Conservation (phyloP, 2,113 vertebrate genomes). For the Nothocercus nigrocapillus region DNA sequence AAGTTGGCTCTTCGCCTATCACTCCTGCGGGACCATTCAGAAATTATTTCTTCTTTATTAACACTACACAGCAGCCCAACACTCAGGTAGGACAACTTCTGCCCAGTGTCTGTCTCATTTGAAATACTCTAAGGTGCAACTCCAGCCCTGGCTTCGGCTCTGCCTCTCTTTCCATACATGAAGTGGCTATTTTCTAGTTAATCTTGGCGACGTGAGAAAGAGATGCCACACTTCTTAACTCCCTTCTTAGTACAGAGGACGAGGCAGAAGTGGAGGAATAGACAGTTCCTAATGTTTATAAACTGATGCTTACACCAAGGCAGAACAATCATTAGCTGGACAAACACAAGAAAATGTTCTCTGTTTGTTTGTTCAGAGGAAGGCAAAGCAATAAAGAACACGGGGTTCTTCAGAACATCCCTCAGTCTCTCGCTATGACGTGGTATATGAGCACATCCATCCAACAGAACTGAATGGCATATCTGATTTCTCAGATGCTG, state of each 20-base stretch:
- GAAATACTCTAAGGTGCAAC: background rate
- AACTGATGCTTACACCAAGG: background rate
- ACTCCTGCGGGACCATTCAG: background rate
- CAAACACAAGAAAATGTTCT: background rate
- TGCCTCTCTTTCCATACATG: background rate
- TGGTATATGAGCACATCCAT: background rate
- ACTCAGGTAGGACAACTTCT: background rate
- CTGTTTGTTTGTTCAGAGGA: background rate
- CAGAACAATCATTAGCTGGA: background rate
- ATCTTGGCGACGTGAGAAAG: background rate
- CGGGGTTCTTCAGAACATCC: background rate
- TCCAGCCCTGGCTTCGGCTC: background rate
- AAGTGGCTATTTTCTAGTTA: background rate
- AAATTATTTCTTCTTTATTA: constrained; percentile 20
- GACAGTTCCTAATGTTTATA: too few species aligned
- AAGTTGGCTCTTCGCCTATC: background rate
- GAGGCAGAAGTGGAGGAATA: background rate
- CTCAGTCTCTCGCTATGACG: background rate
- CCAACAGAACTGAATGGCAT: background rate
- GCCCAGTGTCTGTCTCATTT: background rate
- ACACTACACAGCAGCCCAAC: background rate
- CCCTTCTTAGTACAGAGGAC: background rate
- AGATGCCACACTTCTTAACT: fast-evolving
- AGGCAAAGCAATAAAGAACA: background rate
- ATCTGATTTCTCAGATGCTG: background rate